Evolutionary conservation across 2,888 invertebrate species (phyloP).

Genomic region (Synergus gifuensis): DNA sequence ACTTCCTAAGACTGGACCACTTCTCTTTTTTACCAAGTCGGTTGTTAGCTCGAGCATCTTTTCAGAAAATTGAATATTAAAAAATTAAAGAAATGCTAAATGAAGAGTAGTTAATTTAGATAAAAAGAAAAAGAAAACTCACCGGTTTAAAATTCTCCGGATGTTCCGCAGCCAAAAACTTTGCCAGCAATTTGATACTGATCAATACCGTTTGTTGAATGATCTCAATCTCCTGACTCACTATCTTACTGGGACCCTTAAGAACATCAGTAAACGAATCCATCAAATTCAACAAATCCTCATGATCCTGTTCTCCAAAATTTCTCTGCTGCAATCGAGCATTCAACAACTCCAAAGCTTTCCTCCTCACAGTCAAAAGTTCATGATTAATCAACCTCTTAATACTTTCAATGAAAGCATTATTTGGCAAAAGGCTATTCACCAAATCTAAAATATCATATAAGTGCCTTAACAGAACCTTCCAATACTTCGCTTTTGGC

Average conservation of each 20-base stretch:
- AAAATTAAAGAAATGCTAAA: not conserved
- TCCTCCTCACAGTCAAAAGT: constrained; percentile 85
- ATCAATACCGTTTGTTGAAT: constrained; percentile 91
- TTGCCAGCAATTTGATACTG: constrained; percentile 90
- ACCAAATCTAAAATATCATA: constrained; percentile 87
- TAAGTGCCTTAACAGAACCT: constrained; percentile 87
- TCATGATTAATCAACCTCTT: constrained; percentile 86
- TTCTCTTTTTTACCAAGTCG: constrained; percentile 80
- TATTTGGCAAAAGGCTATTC: constrained; percentile 87
- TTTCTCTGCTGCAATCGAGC: constrained; percentile 86
- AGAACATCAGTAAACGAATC: constrained; percentile 82
- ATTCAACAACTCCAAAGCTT: constrained; percentile 92
- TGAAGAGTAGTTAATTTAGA: not conserved
- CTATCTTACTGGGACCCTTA: constrained; percentile 78
- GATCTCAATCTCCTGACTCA: constrained; percentile 82
- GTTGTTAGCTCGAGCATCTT: constrained; percentile 84
- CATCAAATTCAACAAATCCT: constrained; percentile 81
- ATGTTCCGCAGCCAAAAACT: constrained; percentile 83
- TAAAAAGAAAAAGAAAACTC: constrained; percentile 53
- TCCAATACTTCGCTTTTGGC: constrained; percentile 87
- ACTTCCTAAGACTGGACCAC: constrained; percentile 85
- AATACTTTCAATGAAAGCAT: constrained; percentile 89
- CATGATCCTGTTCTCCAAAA: constrained; percentile 79
- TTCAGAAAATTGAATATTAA: constrained; percentile 14
- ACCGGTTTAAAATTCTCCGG: constrained; percentile 85